A percentile compares a stretch with the other conserved stretches of the same genome.
Conservation (phyloP, 2,888 invertebrate genomes). For the Hoplodrina blanda region DNA sequence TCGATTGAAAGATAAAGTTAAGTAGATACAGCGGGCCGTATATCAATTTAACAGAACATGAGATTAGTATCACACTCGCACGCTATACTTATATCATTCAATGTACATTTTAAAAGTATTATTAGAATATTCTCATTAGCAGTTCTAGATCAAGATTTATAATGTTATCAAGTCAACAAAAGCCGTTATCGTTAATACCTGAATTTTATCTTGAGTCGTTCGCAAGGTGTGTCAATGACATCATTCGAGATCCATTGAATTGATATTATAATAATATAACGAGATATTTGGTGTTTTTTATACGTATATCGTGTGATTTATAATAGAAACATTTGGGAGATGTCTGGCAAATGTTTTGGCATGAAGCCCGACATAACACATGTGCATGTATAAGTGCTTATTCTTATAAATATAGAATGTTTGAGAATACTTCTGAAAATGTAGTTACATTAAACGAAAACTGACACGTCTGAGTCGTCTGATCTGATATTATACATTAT, state of each 20-base stretch:
- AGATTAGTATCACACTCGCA: conserved; percentile 11
- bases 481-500: conserved; percentile 53
- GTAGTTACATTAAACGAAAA: conserved; percentile 69
- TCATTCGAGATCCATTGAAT: conserved; percentile 59
- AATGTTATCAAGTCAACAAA: conserved; percentile 43
- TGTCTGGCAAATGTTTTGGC: conserved; percentile 74
- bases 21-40: neutral
- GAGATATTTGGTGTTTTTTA: conserved; percentile 55
- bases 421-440: conserved; percentile 64
- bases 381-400: conserved; percentile 47
- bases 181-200: conserved; percentile 48
- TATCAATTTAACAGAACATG: conserved; percentile 11
- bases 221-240: conserved; percentile 66
- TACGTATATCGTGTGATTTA: conserved; percentile 63
- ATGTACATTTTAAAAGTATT: conserved; percentile 24
- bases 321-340: conserved; percentile 65
- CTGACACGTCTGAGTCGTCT: conserved; percentile 68
- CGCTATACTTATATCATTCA: conserved; percentile 22
- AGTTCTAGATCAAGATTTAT: conserved; percentile 35
- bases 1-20: conserved; percentile 12
- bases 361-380: conserved; percentile 66
- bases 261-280: conserved; percentile 38
- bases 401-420: conserved; percentile 54
- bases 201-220: conserved; percentile 44
- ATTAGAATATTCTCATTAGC: conserved; percentile 38